Conservation (phyloP, 2,888 invertebrate species). For the Aquatica leii region DNA sequence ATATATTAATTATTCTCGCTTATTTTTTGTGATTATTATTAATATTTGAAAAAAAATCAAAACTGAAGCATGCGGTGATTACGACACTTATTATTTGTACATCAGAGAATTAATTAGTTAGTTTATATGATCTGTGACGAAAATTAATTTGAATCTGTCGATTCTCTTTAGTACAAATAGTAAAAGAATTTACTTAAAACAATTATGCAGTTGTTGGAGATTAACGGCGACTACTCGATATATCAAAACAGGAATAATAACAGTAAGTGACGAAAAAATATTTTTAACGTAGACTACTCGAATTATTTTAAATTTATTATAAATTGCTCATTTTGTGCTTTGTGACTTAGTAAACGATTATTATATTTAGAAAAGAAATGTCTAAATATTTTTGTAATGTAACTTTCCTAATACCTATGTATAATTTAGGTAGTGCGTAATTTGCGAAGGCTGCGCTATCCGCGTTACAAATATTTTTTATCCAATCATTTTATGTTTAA, state of each 20-base stretch:
- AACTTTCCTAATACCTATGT: slow-evolving; percentile 9
- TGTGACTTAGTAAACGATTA: slow-evolving; percentile 10
- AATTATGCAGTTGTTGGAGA: neutral
- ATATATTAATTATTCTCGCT: slow-evolving; percentile 11
- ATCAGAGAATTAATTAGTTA: too few relatives aligned
- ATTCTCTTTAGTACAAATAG: neutral
- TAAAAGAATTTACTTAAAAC: neutral
- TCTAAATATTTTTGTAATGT: slow-evolving; percentile 11
- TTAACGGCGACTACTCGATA: neutral
- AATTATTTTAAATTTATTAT: slow-evolving; percentile 2
- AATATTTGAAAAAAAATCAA: neutral
- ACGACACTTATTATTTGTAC: too few relatives aligned
- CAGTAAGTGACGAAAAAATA: too few relatives aligned
- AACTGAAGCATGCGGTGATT: too few relatives aligned
- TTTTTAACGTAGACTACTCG: too few relatives aligned
- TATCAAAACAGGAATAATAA: too few relatives aligned
- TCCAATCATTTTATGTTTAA: neutral
- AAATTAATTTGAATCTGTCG: neutral
- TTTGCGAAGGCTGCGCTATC: slow-evolving; percentile 1
- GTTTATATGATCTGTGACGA: neutral
- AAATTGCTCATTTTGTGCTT: slow-evolving; percentile 11
- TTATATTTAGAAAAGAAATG: slow-evolving; percentile 2
- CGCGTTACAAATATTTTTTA: slow-evolving; percentile 8
- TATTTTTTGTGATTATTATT: slow-evolving; percentile 8
- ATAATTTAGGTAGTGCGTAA: slow-evolving; percentile 9